Base-by-base conservation (phyloP, 2,888 invertebrate species). In the Petrophora chlorosata region DNA sequence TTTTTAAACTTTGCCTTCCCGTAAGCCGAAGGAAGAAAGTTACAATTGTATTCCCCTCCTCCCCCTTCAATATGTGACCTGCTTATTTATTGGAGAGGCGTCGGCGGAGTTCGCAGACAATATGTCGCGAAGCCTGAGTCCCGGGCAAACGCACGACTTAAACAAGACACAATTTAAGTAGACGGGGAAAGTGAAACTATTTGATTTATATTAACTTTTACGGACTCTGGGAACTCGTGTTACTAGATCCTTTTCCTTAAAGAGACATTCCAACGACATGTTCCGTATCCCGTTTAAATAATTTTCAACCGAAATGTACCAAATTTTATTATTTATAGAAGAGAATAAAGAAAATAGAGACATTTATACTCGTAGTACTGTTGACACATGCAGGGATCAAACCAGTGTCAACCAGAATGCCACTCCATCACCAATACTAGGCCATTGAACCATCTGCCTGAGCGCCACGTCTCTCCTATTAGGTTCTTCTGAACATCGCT, bases 41-140 rank as follows among this genome's bases (percentile, higher is more conserved):
- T 90, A 87, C 89, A 88, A 90, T 90, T 89, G 89, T 87, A 78
- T 88, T 85, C 84, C 84, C 80, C 84, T 81, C 72, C 74, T 72
- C 84, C 85, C 82, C 85, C 80, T 87, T 85, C 89, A 89, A 89
- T 90, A 89, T 90, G 90, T 90, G 90, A 89, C 89, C 89, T 87
- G 90, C 79, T 89, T 89, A 88, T 89, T 89, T 90, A 90, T 89
- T 85, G 85, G 82, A 82, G 82, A 86, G 73, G 81, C 87, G 85
- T 81, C 82, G 86, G 77, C 75, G 73, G 85, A 86, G 87, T 86
- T 89, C 82, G 75, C 79, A 88, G 87, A 87, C 90, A 89, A 89
- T 85, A 88, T 88, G 88, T 88, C 86, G 89, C 83, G 74, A 14
- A 15, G 76, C 76, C 79, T 80, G 70, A 78, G 68, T 76, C 76